Evolutionary conservation across 2,113 vertebrate genomes (phyloP), one percentile per base, ranked within the genome.

Genomic region (Cyprinodon variegatus): DNA sequence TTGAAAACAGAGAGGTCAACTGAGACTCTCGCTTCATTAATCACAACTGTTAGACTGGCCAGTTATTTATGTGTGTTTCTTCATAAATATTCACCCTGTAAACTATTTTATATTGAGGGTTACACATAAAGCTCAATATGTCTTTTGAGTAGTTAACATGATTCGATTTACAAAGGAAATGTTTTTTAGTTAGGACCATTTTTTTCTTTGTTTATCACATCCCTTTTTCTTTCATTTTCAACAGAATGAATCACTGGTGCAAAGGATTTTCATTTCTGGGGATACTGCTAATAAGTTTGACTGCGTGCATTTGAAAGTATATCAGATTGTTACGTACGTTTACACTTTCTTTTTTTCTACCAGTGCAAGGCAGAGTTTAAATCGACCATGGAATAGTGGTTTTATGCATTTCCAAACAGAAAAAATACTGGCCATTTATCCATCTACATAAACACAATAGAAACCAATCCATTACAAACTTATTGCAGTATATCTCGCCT

Each of bases 21-120:
- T n/a, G 70, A 82, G 83, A 77, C 74, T 78, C 81, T 88, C 61
- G 84, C 87, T 89, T 85, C 88, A 90, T 90, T 91, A 89, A 83
- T 90, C 87, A 83, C 87, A 91, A 83, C 77, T 89, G 82, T 85
- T 76, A 78, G 64, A 72, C 78, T 9, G 36, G 50, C 77, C 69
- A 69, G 77, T 40, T 74, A 77, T 88, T 79, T 69, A 86, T 81
- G 69, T 86, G 70, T 66, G 38, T 81, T 62, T 83, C 81, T 88
- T 76, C 68, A 74, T 76, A 80, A 83, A 77, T 77, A 63, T 81
- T 78, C 81, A 81, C 69, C 77, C 72, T 78, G 72, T 79, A 69
- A 82, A 82, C 81, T 83, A 83, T 79, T 85, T 77, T 86, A 70
- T 84, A 72, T 81, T 63, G 38, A 83, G 72, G 77, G 71, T 59